phyloP scores from a whole-genome alignment of 2,888 invertebrate species.

The Eugnorisma glareosa region DNA sequence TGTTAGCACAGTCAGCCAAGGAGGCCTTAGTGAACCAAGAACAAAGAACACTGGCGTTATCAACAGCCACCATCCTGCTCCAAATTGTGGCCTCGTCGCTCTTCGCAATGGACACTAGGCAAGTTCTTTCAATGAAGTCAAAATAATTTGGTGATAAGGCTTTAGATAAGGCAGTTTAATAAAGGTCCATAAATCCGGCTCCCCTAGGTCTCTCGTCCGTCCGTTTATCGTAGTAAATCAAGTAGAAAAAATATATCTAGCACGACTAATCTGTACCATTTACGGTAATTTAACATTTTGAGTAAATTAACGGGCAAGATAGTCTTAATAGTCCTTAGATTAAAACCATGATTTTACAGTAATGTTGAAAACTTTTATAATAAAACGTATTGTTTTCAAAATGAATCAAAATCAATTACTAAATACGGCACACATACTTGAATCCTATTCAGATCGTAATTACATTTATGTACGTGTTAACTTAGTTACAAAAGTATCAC shows the following conservation, averaged over 20 bases:
- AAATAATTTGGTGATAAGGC: conserved; percentile 29
- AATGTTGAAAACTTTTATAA: neutral
- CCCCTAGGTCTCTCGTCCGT: conserved; percentile 1
- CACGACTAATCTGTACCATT: neutral
- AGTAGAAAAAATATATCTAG: conserved; percentile 4
- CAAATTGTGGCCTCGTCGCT: conserved; percentile 68
- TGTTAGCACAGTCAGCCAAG: conserved; percentile 83
- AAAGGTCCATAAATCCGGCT: conserved; percentile 22
- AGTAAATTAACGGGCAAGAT: neutral
- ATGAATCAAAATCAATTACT: neutral
- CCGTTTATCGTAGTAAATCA: conserved; percentile 22
- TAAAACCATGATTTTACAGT: neutral
- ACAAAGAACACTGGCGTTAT: conserved; percentile 77
- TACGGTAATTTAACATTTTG: neutral
- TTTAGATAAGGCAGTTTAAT: conserved; percentile 33
- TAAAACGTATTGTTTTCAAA: neutral
- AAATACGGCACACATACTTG: neutral
- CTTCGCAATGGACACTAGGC: conserved; percentile 85
- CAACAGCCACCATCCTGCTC: conserved; percentile 70
- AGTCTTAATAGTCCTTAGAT: neutral
- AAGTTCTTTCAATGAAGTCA: conserved; percentile 45
- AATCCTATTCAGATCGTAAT: conserved; percentile 22
- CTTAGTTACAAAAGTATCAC: conserved; percentile 41
- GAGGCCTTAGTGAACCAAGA: conserved; percentile 78
- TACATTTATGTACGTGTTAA: conserved; percentile 41